phyloP scores from a whole-genome alignment of 2,113 vertebrate genomes.

The Tachuris rubrigastra region DNA sequence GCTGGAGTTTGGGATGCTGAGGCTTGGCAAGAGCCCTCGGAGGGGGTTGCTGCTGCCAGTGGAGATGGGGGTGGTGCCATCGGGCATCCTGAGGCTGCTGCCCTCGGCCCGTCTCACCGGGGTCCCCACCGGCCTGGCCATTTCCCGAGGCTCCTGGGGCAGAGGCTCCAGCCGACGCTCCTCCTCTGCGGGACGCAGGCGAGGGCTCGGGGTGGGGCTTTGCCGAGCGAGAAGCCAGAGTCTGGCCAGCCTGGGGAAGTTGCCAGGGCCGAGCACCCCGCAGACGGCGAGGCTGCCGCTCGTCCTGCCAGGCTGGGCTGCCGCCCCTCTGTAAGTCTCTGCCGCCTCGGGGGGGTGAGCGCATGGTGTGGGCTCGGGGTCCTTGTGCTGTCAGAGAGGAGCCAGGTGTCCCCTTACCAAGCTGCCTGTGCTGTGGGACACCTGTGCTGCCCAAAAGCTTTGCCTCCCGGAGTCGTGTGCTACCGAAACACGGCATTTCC shows the following conservation, averaged over 20 bases:
- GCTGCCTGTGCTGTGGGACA: not conserved
- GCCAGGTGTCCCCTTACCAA: not conserved
- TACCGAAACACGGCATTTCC: fast-evolving
- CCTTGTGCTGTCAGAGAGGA: not conserved
- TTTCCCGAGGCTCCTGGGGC: not conserved
- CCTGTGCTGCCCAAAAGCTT: not conserved
- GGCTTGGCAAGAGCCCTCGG: not conserved
- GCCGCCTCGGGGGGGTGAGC: not conserved
- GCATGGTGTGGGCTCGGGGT: not conserved
- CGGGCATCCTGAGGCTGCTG: not conserved
- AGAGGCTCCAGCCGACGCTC: not conserved
- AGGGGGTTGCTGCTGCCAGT: fast-evolving
- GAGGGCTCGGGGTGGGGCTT: conserved; percentile 44
- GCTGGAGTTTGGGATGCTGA: not conserved
- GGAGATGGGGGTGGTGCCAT: not conserved
- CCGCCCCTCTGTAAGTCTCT: not conserved
- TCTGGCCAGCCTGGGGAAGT: not conserved
- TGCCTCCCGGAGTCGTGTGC: fast-evolving
- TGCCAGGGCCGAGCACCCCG: not conserved
- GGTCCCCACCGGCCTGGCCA: not conserved
- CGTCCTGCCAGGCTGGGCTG: not conserved
- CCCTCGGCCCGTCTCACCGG: fast-evolving
- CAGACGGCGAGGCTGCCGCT: not conserved
- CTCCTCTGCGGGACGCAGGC: conserved; percentile 37
- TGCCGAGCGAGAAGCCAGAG: not conserved